phyloP scores from a whole-genome alignment of 2,888 invertebrate genomes.

The Agriopis aurantiaria region DNA sequence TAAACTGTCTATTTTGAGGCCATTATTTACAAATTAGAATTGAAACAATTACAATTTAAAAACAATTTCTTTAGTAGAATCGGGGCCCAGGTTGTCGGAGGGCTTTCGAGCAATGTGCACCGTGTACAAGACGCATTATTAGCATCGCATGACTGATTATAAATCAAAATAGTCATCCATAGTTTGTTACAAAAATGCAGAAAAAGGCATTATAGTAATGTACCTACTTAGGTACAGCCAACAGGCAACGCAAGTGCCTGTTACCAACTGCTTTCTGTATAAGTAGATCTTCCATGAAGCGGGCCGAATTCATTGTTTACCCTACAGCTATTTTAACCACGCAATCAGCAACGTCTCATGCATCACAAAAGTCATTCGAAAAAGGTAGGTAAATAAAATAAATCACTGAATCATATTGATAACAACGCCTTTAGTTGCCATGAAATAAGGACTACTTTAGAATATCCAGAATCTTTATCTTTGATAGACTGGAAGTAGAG shows the following conservation, averaged over 20 bases:
- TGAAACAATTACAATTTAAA: too few species aligned
- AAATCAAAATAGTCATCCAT: not conserved
- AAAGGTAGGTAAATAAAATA: not conserved
- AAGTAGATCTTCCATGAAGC: not conserved
- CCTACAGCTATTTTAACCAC: too few species aligned
- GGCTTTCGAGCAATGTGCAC: too few species aligned
- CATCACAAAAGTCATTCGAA: not conserved
- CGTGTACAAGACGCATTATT: too few species aligned
- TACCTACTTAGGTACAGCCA: too few species aligned
- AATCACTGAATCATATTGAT: not conserved
- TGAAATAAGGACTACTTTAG: constrained; percentile 12
- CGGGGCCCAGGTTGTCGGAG: too few species aligned
- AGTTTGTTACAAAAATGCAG: too few species aligned
- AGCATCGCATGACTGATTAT: not conserved
- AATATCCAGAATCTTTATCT: constrained; percentile 8
- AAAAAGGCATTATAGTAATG: too few species aligned
- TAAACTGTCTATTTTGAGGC: too few species aligned
- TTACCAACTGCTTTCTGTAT: not conserved
- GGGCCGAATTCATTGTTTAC: constrained; percentile 3
- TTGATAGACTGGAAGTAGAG: constrained; percentile 8
- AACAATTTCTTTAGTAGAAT: too few species aligned
- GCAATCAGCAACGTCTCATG: not conserved
- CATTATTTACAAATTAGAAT: too few species aligned
- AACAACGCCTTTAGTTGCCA: not conserved
- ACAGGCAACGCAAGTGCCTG: too few species aligned